phyloP scores from a whole-genome alignment of 2,888 invertebrate genomes.

The Siphlonurus alternatus region DNA sequence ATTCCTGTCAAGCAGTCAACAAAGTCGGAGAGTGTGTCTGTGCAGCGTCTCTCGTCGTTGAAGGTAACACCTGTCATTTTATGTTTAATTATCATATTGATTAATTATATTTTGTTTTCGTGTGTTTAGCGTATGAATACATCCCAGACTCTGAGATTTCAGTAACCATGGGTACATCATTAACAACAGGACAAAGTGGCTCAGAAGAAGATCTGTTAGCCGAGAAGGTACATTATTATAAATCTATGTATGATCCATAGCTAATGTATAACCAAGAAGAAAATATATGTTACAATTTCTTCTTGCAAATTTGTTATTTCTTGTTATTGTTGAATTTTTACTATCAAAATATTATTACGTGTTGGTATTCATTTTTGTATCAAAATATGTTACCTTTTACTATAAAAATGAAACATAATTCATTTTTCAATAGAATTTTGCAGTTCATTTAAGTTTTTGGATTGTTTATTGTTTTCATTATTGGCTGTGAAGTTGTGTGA shows the following conservation, averaged over 20 bases:
- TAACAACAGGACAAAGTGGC: constrained; percentile 40
- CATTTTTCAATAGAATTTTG: not conserved
- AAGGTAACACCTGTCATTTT: constrained; percentile 40
- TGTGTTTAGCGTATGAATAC: constrained; percentile 75
- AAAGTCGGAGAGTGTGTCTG: constrained; percentile 66
- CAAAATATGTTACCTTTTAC: too few relatives aligned
- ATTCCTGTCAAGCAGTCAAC: constrained; percentile 68
- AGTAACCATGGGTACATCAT: constrained; percentile 25
- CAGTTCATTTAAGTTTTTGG: constrained; percentile 4
- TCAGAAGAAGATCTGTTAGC: constrained; percentile 73
- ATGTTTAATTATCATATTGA: constrained; percentile 4
- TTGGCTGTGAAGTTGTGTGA: too few relatives aligned
- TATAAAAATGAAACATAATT: not conserved
- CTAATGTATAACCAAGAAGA: not conserved
- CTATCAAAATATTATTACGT: not conserved
- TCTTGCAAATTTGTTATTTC: too few relatives aligned
- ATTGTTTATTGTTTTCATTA: not conserved
- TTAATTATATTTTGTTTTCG: constrained; percentile 1
- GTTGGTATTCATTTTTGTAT: too few relatives aligned
- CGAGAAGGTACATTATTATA: constrained; percentile 42
- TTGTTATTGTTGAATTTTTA: not conserved
- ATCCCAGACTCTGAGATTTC: constrained; percentile 69
- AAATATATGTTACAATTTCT: not conserved
- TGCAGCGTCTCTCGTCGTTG: constrained; percentile 58
- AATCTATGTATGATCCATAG: constrained; percentile 14